Conservation (phyloP, 2,888 invertebrate species). For the Polylopha cassiicola region DNA sequence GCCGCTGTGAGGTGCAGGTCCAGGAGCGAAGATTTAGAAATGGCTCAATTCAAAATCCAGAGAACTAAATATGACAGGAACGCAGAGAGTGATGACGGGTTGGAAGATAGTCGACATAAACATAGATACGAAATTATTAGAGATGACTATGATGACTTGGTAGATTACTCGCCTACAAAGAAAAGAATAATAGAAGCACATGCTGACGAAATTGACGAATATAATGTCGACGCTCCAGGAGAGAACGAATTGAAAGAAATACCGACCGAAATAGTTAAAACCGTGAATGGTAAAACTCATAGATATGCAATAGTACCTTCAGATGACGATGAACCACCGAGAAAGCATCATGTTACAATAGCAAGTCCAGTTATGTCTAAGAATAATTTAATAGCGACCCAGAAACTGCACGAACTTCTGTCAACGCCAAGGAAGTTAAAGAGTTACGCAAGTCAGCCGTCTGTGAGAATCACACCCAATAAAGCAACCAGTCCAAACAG, state of each 20-base stretch:
- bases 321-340: slow-evolving; percentile 69
- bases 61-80: slow-evolving; percentile 49
- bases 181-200: slow-evolving; percentile 67
- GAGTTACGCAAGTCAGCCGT: slow-evolving; percentile 71
- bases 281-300: slow-evolving; percentile 77
- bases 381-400: slow-evolving; percentile 83
- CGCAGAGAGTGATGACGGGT: slow-evolving; percentile 52
- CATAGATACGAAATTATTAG: slow-evolving; percentile 77
- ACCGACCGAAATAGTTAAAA: slow-evolving; percentile 78
- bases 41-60: slow-evolving; percentile 61
- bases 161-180: slow-evolving; percentile 68
- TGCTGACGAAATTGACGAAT: slow-evolving; percentile 66
- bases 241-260: slow-evolving; percentile 76
- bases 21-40: slow-evolving; percentile 67
- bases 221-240: slow-evolving; percentile 75
- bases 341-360: slow-evolving; percentile 59
- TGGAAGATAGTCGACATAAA: slow-evolving; percentile 55
- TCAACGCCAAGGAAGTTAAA: slow-evolving; percentile 83
- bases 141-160: slow-evolving; percentile 60
- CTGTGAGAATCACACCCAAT: slow-evolving; percentile 62
- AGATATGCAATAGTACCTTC: slow-evolving; percentile 79
- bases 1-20: slow-evolving; percentile 48
- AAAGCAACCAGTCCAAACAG: slow-evolving; percentile 45
- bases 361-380: slow-evolving; percentile 68
- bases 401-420: slow-evolving; percentile 84